Base-by-base conservation (phyloP, 2,113 vertebrate genomes). In the Pycnonotus jocosus region DNA sequence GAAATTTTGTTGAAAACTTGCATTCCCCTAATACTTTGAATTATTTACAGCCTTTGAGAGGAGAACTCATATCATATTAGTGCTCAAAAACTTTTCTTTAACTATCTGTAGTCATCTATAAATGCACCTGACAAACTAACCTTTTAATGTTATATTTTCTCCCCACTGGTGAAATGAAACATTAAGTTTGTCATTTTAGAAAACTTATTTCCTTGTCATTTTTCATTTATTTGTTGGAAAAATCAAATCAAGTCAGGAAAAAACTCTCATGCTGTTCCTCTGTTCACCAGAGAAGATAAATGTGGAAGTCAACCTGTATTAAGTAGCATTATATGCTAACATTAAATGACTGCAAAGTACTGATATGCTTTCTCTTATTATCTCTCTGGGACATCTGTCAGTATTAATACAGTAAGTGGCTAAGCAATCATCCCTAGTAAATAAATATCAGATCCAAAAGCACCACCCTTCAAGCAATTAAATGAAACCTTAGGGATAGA, bases 311-410 rank as follows among this genome's bases (percentile, higher is more conserved):
- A 95, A 83, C 50, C 40, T 62, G 56, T 45, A 87, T 86, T 91
- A 92, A 91, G 54, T 69, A 77, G 38, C 30, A 95, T 96, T 95
- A 86, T 80, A 88, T 78, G 38, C 79, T 86, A 86, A 88, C 50
- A 81, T 62, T 51, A 91, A 91, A 91, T 92, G 87, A 70, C 76
- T 93, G 77, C 74, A 93, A 95, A 88, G 47, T 90, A 73, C 61
- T 73, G 81, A 97, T 97, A 94, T n/a, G 57, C 30, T 90, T 91
- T 94, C 78, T 69, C 22, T 89, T 91, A 91, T 94, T 96, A 95
- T 95, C 80, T 97, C 92, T 58, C 86, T 86, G 83, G 88, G 86
- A 96, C 89, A 96, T 96, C 89, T 98, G 96, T 97, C 97, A 96
- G 87, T 96, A 97, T 95, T 96, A 97, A 95, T 96, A 74, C 30